Evolutionary conservation across 2,888 invertebrate genomes (phyloP), one percentile per base, ranked within the genome.

Genomic region (Spialia ferax): DNA sequence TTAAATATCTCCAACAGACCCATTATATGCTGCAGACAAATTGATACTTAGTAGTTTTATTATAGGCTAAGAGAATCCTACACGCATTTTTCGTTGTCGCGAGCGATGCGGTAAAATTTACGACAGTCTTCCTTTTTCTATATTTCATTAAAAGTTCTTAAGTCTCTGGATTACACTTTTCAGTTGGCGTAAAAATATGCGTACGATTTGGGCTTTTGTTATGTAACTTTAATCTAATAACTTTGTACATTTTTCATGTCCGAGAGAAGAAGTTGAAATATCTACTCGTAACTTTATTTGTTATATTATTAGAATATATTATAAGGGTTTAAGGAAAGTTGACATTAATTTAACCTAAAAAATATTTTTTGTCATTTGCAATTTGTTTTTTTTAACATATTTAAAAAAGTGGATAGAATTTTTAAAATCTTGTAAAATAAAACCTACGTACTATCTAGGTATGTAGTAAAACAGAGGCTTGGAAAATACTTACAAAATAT

Each of bases 111-210:
- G 75, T 73, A 75, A 77, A 81, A 79, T 81, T 82, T 81, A 79
- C 75, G 78, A 78, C 77, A 77, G 74, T 76, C 74, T 76, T 75
- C 75, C 77, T 79, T 75, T n/a, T 81, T 82, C 78, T 79, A 79
- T 79, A 81, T 82, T 86, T 84, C 77, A 84, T 83, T 84, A 82
- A 79, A 84, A 86, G 76, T 86, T 84, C 70, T 45, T 75, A 75
- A 80, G 79, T 69, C 80, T 62, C n/a, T 71, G 75, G 79, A 80
- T 83, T 80, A 82, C 75, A 75, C 80, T 79, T 79, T 73, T 76
- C 63, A 63, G 42, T 68, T 76, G 77, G 78, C 76, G 73, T 75
- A 80, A 73, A 71, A 76, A 79, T 79, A 78, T 77, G 56, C 59
- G 64, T 70, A 70, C 67, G 67, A 70, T 69, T 73, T 63, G 55